Conservation (phyloP, 1,140 invertebrate species). For the Neuroterus valhalla region DNA sequence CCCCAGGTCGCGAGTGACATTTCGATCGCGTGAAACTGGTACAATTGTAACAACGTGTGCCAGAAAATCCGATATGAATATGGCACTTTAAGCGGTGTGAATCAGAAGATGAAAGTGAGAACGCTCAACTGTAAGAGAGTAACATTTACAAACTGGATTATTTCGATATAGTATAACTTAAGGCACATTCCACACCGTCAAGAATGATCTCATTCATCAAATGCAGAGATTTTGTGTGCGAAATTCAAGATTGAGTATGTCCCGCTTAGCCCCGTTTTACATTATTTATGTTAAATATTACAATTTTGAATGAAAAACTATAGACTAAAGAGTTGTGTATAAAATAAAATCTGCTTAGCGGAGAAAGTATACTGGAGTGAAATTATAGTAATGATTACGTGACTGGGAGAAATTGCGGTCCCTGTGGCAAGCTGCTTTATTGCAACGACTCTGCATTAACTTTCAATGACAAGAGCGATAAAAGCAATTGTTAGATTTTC, state of each 20-base stretch:
- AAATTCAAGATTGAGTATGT: too few relatives aligned
- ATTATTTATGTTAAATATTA: too few relatives aligned
- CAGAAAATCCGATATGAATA: conserved; percentile 30
- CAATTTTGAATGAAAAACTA: background rate
- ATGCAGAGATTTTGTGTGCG: too few relatives aligned
- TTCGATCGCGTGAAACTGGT: conserved; percentile 14
- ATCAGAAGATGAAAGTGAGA: conserved; percentile 33
- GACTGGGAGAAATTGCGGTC: background rate
- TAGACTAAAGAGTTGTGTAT: background rate
- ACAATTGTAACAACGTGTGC: conserved; percentile 6
- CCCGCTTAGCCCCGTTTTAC: too few relatives aligned
- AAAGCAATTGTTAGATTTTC: conserved; percentile 24
- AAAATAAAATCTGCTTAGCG: too few relatives aligned
- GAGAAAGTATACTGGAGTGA: too few relatives aligned
- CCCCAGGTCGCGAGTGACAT: conserved; percentile 43
- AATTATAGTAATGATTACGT: too few relatives aligned
- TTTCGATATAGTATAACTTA: background rate
- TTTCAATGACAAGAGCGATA: conserved; percentile 24
- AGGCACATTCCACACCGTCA: background rate
- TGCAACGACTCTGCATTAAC: background rate
- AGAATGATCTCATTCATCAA: too few relatives aligned
- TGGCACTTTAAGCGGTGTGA: background rate
- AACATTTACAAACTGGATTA: conserved; percentile 24
- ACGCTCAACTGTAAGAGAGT: conserved; percentile 16
- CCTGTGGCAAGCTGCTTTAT: background rate